Evolutionary conservation across 2,888 invertebrate genomes (phyloP).

Genomic region (Amitus sp.): DNA sequence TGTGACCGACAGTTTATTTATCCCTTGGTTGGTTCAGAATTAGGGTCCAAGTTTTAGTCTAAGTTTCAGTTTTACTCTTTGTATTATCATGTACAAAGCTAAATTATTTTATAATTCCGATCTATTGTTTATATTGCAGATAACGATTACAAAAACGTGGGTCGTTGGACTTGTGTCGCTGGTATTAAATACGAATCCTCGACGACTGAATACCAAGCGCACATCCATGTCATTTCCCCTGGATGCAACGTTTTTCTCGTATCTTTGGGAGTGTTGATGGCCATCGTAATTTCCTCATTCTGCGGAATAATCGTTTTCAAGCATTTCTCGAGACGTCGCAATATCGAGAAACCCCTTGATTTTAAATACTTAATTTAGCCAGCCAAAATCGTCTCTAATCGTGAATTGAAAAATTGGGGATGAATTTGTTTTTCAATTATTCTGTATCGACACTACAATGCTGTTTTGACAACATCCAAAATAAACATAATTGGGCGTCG

Average conservation of each 20-base stretch:
- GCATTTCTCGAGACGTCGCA: constrained; percentile 11
- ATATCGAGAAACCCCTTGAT: constrained; percentile 21
- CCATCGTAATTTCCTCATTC: constrained; percentile 14
- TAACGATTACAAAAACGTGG: constrained; percentile 38
- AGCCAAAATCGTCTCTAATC: not conserved
- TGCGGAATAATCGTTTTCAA: constrained; percentile 20
- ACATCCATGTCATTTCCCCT: constrained; percentile 25
- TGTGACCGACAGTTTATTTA: too few species aligned
- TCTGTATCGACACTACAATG: too few species aligned
- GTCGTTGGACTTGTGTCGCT: constrained; percentile 49
- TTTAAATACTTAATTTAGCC: constrained; percentile 26
- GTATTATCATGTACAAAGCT: not conserved
- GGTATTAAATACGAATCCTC: constrained; percentile 29
- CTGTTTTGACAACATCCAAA: too few species aligned
- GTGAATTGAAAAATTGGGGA: not conserved
- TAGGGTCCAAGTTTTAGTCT: too few species aligned
- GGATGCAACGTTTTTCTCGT: constrained; percentile 16
- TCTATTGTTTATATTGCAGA: constrained; percentile 10
- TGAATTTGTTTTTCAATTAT: too few species aligned
- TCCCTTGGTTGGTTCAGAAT: too few species aligned
- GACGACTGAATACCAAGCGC: constrained; percentile 26
- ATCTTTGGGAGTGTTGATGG: constrained; percentile 21
- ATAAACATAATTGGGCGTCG: too few species aligned
- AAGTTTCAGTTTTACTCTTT: not conserved
- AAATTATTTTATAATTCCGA: not conserved